Percentiles rank a stretch among this genome's conserved stretches.
Evolutionary conservation across 2,888 invertebrate genomes (phyloP).

Genomic region (Athalia cordata): DNA sequence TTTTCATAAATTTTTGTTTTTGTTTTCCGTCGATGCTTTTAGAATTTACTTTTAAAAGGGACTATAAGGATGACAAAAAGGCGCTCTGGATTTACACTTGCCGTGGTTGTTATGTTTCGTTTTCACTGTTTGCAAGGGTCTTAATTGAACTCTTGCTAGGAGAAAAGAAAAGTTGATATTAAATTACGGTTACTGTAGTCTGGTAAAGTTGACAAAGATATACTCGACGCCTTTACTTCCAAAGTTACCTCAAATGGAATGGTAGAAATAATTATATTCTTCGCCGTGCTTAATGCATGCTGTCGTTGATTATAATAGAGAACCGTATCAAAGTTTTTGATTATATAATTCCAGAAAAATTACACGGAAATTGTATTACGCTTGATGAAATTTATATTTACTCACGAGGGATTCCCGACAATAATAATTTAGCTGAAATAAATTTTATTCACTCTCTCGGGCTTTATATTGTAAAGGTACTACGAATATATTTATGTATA

Average conservation of each 20-base stretch:
- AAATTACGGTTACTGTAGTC: constrained; percentile 20
- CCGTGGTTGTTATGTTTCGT: constrained; percentile 4
- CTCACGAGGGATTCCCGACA: not conserved
- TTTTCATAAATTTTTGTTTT: too few relatives aligned
- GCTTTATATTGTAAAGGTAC: not conserved
- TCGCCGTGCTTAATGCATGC: not conserved
- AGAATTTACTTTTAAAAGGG: not conserved
- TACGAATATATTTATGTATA: not conserved
- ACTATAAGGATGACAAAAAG: not conserved
- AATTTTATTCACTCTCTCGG: not conserved
- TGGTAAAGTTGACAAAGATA: constrained; percentile 23
- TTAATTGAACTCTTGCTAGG: constrained; percentile 15
- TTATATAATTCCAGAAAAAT: constrained; percentile 11
- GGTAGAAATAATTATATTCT: constrained; percentile 27
- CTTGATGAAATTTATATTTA: not conserved
- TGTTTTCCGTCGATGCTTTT: not conserved
- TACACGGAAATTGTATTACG: not conserved
- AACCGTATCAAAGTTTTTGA: constrained; percentile 32
- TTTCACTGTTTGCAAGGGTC: constrained; percentile 17
- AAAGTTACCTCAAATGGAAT: constrained; percentile 23
- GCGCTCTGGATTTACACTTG: not conserved
- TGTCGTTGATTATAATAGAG: constrained; percentile 33
- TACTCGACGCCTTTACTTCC: not conserved
- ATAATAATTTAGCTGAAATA: not conserved
- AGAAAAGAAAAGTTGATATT: constrained; percentile 21